phyloP scores from a whole-genome alignment of 2,797 vertebrate genomes.

The Cryptoblepharus egeriae region DNA sequence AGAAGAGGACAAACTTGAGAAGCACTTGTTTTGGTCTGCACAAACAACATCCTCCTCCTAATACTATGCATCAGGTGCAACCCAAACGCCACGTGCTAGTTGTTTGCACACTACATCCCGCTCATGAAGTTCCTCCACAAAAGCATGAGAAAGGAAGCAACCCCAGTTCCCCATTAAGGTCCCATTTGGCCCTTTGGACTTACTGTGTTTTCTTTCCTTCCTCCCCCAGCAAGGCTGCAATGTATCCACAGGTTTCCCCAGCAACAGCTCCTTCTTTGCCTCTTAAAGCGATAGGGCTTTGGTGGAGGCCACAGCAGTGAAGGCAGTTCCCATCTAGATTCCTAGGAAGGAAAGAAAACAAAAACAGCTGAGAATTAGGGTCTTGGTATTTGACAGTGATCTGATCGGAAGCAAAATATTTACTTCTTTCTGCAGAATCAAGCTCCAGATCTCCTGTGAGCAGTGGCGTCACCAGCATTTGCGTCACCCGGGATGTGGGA shows the following conservation, averaged over 20 bases:
- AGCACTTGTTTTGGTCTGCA: neutral
- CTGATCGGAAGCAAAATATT: neutral
- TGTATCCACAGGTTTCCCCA: constrained; percentile 48
- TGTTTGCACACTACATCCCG: neutral
- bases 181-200: constrained; percentile 12
- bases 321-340: neutral
- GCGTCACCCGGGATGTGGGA: too few relatives aligned
- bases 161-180: neutral
- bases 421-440: neutral
- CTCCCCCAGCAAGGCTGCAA: neutral
- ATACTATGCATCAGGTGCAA: neutral
- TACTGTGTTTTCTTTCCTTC: neutral
- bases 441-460: neutral
- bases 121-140: neutral
- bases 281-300: constrained; percentile 69
- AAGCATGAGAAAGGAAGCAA: neutral
- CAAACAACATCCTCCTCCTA: too few relatives aligned
- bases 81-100: neutral
- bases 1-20: neutral
- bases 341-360: neutral
- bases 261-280: constrained; percentile 57
- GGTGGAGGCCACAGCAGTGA: neutral
- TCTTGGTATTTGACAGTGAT: neutral
- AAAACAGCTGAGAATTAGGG: neutral
- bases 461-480: too few relatives aligned